Evolutionary conservation across 2,888 invertebrate genomes (phyloP).

Genomic region (Ichneumon xanthorius): DNA sequence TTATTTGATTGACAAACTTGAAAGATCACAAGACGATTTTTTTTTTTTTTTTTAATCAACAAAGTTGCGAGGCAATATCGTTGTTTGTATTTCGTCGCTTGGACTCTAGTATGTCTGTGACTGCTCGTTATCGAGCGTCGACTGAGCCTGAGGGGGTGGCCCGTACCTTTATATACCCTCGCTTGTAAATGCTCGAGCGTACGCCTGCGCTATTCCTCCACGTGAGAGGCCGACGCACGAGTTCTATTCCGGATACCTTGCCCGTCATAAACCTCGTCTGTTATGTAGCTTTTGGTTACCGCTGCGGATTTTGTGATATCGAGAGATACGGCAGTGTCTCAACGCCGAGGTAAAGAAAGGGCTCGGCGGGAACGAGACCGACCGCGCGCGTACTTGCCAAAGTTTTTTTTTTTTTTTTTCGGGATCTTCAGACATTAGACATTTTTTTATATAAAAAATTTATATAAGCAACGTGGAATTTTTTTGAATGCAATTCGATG

Average conservation of each 20-base stretch:
- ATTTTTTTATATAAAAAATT: no score
- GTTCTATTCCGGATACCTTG: constrained; percentile 47
- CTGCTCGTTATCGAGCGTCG: constrained; percentile 69
- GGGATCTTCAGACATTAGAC: no score
- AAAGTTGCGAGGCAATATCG: background rate
- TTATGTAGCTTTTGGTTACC: background rate
- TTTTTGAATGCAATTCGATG: no score
- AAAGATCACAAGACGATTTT: background rate
- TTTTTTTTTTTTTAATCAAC: background rate
- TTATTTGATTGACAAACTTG: background rate
- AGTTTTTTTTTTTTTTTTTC: no score
- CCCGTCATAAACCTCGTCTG: background rate
- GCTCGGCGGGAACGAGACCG: no score
- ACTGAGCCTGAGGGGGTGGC: constrained; percentile 75
- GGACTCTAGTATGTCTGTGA: constrained; percentile 22
- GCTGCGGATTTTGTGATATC: no score
- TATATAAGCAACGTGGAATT: no score
- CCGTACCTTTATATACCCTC: constrained; percentile 77
- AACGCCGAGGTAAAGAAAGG: no score
- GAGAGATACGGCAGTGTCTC: no score
- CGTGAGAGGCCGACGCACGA: constrained; percentile 61
- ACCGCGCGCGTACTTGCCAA: no score
- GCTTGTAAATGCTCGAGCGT: constrained; percentile 49
- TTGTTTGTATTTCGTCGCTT: constrained; percentile 21
- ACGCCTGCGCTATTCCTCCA: constrained; percentile 69